Conservation (phyloP, 2,888 invertebrate genomes). For the Nymphalis c-album region DNA sequence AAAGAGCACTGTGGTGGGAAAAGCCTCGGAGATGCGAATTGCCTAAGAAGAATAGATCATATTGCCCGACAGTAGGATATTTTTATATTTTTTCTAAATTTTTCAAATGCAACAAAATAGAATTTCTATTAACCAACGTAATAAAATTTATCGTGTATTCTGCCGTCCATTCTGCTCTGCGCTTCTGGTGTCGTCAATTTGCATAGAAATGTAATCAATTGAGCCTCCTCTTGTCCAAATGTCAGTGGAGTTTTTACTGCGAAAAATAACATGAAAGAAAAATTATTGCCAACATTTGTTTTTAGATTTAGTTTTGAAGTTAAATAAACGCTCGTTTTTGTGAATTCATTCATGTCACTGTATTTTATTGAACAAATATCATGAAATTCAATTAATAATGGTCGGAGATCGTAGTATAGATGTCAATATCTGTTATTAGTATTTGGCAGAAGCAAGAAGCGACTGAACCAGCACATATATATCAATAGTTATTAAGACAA, state of each 20-base stretch:
- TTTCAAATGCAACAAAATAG: conserved; percentile 1
- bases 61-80: too few species aligned
- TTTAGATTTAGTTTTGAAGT: conserved; percentile 2
- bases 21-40: too few species aligned
- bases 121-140: conserved; percentile 19
- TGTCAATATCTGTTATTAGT: conserved; percentile 35
- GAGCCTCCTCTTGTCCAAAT: conserved; percentile 14
- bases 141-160: conserved; percentile 19
- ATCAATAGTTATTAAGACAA: conserved; percentile 32
- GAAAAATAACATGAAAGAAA: conserved; percentile 13
- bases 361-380: neutral
- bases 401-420: conserved; percentile 27
- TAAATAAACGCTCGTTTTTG: neutral
- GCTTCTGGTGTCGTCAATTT: conserved; percentile 18
- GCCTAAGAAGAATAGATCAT: too few species aligned
- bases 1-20: too few species aligned
- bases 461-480: conserved; percentile 25
- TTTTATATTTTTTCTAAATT: neutral
- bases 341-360: neutral
- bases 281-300: conserved; percentile 8
- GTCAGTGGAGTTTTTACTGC: conserved; percentile 12
- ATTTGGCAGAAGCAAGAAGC: conserved; percentile 31
- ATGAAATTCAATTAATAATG: neutral
- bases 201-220: conserved; percentile 28
- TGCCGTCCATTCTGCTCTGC: conserved; percentile 12